Evolutionary conservation across 1,140 invertebrate species (phyloP).

Genomic region (Procambarus clarkii): DNA sequence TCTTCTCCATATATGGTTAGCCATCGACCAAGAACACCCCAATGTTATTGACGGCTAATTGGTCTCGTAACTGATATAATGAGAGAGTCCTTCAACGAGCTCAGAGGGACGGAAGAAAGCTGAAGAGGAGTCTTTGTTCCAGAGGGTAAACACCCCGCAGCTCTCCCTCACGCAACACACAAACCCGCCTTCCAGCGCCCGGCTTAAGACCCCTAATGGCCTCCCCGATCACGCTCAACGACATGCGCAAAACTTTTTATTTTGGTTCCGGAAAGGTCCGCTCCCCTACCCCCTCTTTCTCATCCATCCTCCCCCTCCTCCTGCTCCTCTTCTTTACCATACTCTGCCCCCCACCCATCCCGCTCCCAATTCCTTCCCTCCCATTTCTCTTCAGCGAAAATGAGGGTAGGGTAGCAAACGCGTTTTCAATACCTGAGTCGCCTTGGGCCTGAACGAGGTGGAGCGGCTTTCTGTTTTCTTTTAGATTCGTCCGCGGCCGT

Average conservation of each 20-base stretch:
- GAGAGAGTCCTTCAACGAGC: neutral
- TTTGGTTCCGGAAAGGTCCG: constrained; percentile 22
- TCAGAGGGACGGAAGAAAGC: neutral
- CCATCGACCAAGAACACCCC: neutral
- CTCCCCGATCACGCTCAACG: constrained; percentile 45
- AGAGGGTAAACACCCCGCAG: neutral
- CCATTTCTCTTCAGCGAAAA: constrained; percentile 48
- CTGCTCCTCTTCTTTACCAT: neutral
- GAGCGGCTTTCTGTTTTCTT: no score
- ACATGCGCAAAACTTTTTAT: constrained; percentile 51
- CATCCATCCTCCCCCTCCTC: neutral
- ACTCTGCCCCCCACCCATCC: neutral
- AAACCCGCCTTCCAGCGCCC: neutral
- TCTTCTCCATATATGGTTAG: neutral
- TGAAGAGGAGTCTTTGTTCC: neutral
- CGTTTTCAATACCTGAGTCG: constrained; percentile 53
- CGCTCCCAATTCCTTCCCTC: neutral
- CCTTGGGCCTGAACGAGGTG: neutral
- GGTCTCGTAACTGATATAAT: neutral
- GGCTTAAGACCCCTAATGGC: constrained; percentile 33
- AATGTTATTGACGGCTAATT: neutral
- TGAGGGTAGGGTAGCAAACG: constrained; percentile 55
- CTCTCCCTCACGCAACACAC: neutral
- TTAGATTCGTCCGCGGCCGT: no score
- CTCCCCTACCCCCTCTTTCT: neutral